Evolutionary conservation across 2,888 invertebrate species (phyloP).

Genomic region (Mystacides longicornis): DNA sequence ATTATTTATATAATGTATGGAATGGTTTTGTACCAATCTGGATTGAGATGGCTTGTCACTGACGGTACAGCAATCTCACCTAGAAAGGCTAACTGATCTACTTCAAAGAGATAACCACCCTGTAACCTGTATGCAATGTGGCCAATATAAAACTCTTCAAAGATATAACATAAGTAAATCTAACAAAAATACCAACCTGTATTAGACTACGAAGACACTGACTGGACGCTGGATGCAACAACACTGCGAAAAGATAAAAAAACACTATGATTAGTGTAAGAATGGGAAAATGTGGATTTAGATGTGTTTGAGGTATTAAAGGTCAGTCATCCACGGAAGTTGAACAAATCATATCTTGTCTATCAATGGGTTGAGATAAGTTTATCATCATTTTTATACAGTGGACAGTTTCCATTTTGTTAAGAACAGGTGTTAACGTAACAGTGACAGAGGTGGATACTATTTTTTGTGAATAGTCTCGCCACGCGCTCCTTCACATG

Average conservation of each 20-base stretch:
- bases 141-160: conserved; percentile 18
- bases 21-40: conserved; percentile 38
- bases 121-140: conserved; percentile 17
- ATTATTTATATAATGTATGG: neutral
- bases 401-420: too few species aligned
- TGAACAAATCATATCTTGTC: conserved; percentile 11
- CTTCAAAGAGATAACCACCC: conserved; percentile 23
- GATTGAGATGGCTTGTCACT: conserved; percentile 43
- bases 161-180: too few species aligned
- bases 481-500: too few species aligned
- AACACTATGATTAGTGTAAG: neutral
- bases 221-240: neutral
- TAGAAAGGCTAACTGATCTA: conserved; percentile 36
- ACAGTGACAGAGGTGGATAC: too few species aligned
- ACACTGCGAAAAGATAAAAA: neutral
- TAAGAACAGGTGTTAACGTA: too few species aligned
- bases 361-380: conserved; percentile 4
- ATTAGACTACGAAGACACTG: neutral
- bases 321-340: conserved; percentile 19
- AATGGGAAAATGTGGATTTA: neutral
- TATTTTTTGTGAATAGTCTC: too few species aligned
- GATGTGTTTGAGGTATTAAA: neutral
- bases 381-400: conserved; percentile 13
- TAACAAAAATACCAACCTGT: too few species aligned
- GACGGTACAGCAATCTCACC: conserved; percentile 43